Evolutionary conservation across 2,888 invertebrate species (phyloP), one percentile per base, ranked within the genome.

Genomic region (Cheilosia variabilis): DNA sequence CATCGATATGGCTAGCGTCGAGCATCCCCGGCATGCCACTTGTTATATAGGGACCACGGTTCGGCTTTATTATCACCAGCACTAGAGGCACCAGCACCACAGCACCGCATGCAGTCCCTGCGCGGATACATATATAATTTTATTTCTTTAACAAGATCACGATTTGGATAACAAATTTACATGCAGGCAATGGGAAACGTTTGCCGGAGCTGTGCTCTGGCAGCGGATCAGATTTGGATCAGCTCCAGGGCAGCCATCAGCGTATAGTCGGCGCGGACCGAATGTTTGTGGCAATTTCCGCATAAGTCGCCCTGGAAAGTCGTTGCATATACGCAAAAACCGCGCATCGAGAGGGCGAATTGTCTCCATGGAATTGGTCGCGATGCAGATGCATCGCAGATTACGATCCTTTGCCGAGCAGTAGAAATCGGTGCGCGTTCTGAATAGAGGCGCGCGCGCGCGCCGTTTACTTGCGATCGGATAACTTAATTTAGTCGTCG

Each of bases 151-250:
- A 88, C 88, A 88, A 88, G 88, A 88, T 88, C 88, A 88, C 88
- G 88, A 88, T 88, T 88, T 88, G 88, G 88, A 88, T 88, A 88
- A 88, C 87, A 88, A 88, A 88, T 88, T 88, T 88, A 88, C 88
- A 88, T 88, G 88, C 71, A 76, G 65, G 55, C 58, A 87, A 82
- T 66, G 52, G 57, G 66, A 73, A 53, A 72, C 68, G 4, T n/a
- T 65, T 65, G 63, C 72, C 31, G 17, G 53, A 34, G 17, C 43
- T 37, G 13, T 41, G 63, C 52, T 27, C 45, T 19, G 6, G 31
- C 24, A 15, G 45, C 37, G 19, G 22, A 31, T n/a, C 50, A 73
- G 83, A 83, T 83, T 79, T 75, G 73, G 72, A 83, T 83, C 83
- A 65, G 66, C 69, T 71, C n/a, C 43, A 31, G 45, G 52, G 27